phyloP scores from a whole-genome alignment of 1,140 invertebrate species.

The Macrobrachium rosenbergii region DNA sequence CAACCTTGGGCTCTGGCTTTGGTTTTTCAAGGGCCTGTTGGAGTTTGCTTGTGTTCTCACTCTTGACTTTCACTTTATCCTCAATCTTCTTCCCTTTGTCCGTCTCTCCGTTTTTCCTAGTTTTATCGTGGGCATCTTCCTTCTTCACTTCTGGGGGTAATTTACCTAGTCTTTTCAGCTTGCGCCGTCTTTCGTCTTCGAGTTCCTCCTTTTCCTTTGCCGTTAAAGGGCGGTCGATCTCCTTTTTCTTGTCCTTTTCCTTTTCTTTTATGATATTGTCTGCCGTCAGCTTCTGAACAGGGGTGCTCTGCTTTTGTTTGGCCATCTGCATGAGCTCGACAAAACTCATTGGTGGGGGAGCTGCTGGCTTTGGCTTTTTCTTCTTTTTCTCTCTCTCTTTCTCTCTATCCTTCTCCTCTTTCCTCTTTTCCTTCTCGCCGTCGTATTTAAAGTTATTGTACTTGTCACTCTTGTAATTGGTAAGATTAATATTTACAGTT shows the following conservation, averaged over 20 bases:
- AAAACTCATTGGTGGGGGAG: conserved; percentile 67
- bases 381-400: conserved; percentile 29
- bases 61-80: conserved; percentile 46
- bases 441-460: conserved; percentile 71
- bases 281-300: conserved; percentile 7
- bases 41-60: conserved; percentile 26
- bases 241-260: conserved; percentile 59
- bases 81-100: conserved; percentile 69
- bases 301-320: conserved; percentile 54
- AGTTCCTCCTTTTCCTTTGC: conserved; percentile 62
- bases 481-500: conserved; percentile 55
- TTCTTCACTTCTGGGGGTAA: conserved; percentile 68
- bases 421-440: conserved; percentile 70
- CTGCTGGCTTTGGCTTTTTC: conserved; percentile 33
- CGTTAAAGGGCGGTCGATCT: conserved; percentile 45
- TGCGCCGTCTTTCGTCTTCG: conserved; percentile 51
- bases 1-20: conserved; percentile 42
- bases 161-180: conserved; percentile 69
- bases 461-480: conserved; percentile 67
- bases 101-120: conserved; percentile 83
- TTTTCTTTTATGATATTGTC: conserved; percentile 28
- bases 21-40: conserved; percentile 43
- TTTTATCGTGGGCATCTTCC: conserved; percentile 80
- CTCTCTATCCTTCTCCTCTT: conserved; percentile 44
- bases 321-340: conserved; percentile 67